These are phyloP conservation scores for Leptopilina clavipes DNA, from an alignment of 1,140 invertebrate species.

Conservation along the genomic window DNA sequence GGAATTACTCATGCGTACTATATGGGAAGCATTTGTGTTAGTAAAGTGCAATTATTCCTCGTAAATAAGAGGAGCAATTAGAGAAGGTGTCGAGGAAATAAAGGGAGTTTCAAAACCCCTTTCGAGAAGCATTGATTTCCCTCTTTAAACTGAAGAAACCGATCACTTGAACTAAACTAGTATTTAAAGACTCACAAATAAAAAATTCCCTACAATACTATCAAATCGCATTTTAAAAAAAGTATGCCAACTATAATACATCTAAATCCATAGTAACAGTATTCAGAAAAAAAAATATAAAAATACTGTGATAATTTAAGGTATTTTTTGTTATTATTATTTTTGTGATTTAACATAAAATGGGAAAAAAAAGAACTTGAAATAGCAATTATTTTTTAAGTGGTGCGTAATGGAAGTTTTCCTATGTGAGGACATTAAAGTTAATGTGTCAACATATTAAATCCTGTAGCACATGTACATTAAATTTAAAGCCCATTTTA, in stretches of 20 bases:
- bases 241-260: too few relatives aligned
- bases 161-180: neutral
- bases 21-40: neutral
- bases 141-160: neutral
- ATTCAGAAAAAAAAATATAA: too few relatives aligned
- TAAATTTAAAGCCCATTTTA: neutral
- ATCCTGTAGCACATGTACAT: neutral
- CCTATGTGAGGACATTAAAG: neutral
- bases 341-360: too few relatives aligned
- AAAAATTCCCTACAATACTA: too few relatives aligned
- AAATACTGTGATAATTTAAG: too few relatives aligned
- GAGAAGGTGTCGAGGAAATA: neutral
- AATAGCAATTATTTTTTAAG: neutral
- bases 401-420: neutral
- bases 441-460: neutral
- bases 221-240: too few relatives aligned
- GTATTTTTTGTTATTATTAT: too few relatives aligned
- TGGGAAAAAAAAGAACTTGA: neutral
- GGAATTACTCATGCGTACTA: neutral
- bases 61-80: neutral
- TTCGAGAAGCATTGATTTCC: neutral
- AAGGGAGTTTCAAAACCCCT: neutral
- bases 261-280: too few relatives aligned
- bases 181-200: too few relatives aligned
- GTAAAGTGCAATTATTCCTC: conserved; percentile 2